Percentiles rank a stretch among this genome's conserved stretches.
Evolutionary conservation across 2,113 vertebrate species (phyloP).

Genomic region (Cichladusa arquata): DNA sequence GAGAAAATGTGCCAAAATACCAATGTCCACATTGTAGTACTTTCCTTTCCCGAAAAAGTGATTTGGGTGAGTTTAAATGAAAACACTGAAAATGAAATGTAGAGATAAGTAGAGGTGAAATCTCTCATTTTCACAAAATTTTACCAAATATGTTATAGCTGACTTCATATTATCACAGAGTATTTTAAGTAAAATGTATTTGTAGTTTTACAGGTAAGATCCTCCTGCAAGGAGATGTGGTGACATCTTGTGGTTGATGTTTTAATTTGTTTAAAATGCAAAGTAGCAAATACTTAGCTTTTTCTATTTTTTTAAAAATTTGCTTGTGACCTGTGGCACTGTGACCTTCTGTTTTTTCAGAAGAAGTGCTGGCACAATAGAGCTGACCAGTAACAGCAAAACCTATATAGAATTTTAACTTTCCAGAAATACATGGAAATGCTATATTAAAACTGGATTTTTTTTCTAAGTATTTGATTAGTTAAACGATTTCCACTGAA

Average conservation of each 20-base stretch:
- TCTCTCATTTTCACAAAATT: background rate
- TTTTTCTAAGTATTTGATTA: background rate
- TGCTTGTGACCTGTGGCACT: background rate
- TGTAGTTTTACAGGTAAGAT: background rate
- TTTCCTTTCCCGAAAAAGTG: conserved; percentile 60
- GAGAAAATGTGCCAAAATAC: conserved; percentile 66
- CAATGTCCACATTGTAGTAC: conserved; percentile 60
- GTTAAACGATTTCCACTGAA: background rate
- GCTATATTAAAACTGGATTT: background rate
- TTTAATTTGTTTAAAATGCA: background rate
- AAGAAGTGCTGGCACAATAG: background rate
- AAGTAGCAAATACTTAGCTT: background rate
- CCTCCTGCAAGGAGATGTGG: background rate
- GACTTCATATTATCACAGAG: background rate
- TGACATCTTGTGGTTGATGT: conserved; percentile 64
- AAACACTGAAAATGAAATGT: background rate
- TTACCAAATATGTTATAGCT: background rate
- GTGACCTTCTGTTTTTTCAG: background rate
- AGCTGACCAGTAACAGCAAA: background rate
- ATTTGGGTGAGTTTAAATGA: conserved; percentile 69
- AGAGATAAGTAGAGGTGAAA: background rate
- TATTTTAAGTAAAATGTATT: background rate
- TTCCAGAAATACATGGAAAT: background rate
- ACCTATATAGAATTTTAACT: background rate
- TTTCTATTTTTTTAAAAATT: background rate